phyloP scores from a whole-genome alignment of 2,797 vertebrate species.

The Diglossa cyanea region DNA sequence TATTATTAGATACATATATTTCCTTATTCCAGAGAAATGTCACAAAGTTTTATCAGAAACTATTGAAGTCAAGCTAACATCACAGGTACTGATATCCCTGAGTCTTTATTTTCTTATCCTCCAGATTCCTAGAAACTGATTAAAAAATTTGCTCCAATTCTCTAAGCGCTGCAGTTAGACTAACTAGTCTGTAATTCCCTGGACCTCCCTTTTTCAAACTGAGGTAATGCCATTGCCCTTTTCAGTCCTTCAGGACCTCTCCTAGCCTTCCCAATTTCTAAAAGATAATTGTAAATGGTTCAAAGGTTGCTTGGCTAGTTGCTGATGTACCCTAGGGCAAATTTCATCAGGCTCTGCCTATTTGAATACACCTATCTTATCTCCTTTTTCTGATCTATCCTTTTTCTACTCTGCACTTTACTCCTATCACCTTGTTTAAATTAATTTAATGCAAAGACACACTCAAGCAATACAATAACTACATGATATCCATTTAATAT shows the following conservation, averaged over 20 bases:
- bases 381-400: constrained; percentile 44
- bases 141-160: constrained; percentile 4
- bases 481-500: not conserved
- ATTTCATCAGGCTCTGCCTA: constrained; percentile 62
- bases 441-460: constrained; percentile 33
- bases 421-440: constrained; percentile 45
- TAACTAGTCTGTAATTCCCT: not conserved
- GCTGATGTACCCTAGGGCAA: constrained; percentile 59
- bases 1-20: not conserved
- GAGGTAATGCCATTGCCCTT: constrained; percentile 6
- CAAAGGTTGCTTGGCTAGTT: constrained; percentile 62
- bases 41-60: not conserved
- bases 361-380: constrained; percentile 62
- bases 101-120: not conserved
- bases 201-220: not conserved
- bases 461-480: constrained; percentile 13
- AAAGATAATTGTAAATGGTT: constrained; percentile 61
- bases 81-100: not conserved
- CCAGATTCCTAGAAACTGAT: constrained; percentile 11
- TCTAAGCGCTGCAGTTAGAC: not conserved
- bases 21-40: not conserved
- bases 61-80: not conserved
- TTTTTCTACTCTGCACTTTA: constrained; percentile 50
- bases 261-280: constrained; percentile 32
- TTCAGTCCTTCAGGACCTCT: constrained; percentile 38